These are phyloP conservation scores for Magallana gigas DNA, from an alignment of 1,140 invertebrate species.

Conservation along the genomic window DNA sequence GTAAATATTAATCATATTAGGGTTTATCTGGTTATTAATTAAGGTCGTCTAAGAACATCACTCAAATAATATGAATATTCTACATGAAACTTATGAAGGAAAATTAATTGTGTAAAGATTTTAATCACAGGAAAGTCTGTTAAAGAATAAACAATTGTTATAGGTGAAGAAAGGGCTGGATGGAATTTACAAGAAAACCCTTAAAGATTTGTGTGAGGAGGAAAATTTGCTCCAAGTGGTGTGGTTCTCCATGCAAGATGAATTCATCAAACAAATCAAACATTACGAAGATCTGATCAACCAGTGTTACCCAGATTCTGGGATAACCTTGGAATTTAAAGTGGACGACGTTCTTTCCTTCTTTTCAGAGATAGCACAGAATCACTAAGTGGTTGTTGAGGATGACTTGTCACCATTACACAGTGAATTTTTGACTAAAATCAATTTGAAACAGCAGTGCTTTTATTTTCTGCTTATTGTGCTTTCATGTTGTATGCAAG, in stretches of 20 bases:
- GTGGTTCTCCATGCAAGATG: conserved; percentile 99
- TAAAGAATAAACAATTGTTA: conserved; percentile 8
- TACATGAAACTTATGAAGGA: too few relatives aligned
- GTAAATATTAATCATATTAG: neutral
- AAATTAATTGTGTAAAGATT: too few relatives aligned
- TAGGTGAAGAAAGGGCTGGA: conserved; percentile 96
- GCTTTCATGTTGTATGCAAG: too few relatives aligned
- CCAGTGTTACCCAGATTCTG: conserved; percentile 97
- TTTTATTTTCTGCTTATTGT: too few relatives aligned
- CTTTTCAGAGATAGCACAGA: conserved; percentile 99
- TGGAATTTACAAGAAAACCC: conserved; percentile 96
- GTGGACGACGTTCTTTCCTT: conserved; percentile 97
- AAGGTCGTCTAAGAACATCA: neutral
- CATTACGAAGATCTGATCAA: conserved; percentile 95
- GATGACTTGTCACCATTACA: too few relatives aligned
- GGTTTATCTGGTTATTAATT: too few relatives aligned
- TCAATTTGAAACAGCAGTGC: too few relatives aligned
- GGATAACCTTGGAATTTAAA: conserved; percentile 96
- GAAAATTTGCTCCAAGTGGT: conserved; percentile 97
- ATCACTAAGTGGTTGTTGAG: conserved; percentile 84
- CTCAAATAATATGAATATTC: neutral
- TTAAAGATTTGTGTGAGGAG: conserved; percentile 97
- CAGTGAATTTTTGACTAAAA: too few relatives aligned
- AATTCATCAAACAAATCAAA: conserved; percentile 98
- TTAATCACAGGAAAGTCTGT: too few relatives aligned